Conservation (phyloP, 2,797 vertebrate species). For the Aldrovandia affinis region DNA sequence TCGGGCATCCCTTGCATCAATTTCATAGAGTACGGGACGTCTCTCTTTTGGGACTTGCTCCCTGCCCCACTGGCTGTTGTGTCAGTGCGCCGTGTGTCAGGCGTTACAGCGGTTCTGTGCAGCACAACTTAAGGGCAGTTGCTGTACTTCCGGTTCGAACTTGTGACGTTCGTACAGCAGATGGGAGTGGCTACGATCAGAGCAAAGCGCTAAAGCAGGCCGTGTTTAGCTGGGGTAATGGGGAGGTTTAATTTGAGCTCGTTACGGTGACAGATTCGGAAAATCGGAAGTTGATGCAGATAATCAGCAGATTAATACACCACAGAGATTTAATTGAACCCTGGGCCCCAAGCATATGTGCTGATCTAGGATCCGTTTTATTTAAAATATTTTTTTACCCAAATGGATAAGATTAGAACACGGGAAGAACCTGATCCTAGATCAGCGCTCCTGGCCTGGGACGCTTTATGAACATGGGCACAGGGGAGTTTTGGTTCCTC, state of each 20-base stretch:
- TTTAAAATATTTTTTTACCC: no score
- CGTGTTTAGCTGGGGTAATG: background rate
- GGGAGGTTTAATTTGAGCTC: constrained; percentile 4
- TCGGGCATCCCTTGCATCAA: background rate
- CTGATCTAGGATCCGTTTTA: no score
- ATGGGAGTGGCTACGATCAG: background rate
- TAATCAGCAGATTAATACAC: background rate
- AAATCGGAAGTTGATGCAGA: constrained; percentile 3
- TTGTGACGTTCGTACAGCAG: background rate
- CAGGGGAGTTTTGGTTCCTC: no score
- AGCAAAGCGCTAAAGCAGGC: background rate
- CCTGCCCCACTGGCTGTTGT: background rate
- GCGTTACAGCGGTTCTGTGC: background rate
- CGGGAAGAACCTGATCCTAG: no score
- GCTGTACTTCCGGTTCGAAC: background rate
- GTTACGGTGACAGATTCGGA: constrained; percentile 2
- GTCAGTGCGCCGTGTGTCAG: background rate
- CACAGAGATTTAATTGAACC: background rate
- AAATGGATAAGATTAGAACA: no score
- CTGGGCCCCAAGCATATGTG: no score
- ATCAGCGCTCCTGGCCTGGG: no score
- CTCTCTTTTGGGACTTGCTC: background rate
- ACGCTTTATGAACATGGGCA: no score
- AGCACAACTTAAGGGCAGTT: background rate
- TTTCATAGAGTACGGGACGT: background rate